Evolutionary conservation across 2,113 vertebrate genomes (phyloP), one percentile per base, ranked within the genome.

Genomic region (Dolichallabes microphthalmus): DNA sequence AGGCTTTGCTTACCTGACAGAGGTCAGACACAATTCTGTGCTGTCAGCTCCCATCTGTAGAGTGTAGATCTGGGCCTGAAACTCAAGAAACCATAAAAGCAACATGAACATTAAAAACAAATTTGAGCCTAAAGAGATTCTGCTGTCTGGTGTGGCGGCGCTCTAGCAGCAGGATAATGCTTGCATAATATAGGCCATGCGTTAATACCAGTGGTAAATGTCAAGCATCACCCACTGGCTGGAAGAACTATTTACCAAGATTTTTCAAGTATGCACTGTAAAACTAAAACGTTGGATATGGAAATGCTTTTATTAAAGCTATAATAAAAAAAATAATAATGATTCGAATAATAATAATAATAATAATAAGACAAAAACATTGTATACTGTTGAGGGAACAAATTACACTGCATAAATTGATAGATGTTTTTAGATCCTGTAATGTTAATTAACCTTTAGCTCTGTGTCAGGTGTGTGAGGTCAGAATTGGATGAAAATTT

Each of bases 131-230:
- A 64, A 63, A 85, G 86, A 84, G 39, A 87, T 82, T 32, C 22
- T 79, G 82, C 73, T 76, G 78, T 64, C 88, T 82, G 39, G 64
- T 61, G 22, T 53, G 55, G 20, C 39, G 55, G 82, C 61, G 69
- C 39, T 83, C 66, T 55, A 76, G 50, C 60, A 79, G 69, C 61
- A 64, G 69, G 85, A 58, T 52, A 76, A 78, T 32, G n/a, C 55
- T 82, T 84, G 58, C 32, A 64, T 82, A 80, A 77, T 68, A 71
- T 82, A 88, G 71, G 76, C 77, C 71, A 84, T 74, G 79, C 27
- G 10, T 63, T 86, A 84, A 86, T 76, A 87, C 73, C 75, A 57
- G 25, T 35, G 25, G 39, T 80, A 87, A 87, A 89, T 80, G 79
- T 87, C 79, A 87, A 86, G 64, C 39, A 77, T 53, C 64, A 61